These are phyloP conservation scores for Epirrhoe tristata DNA, from an alignment of 2,888 invertebrate species.

Conservation along the genomic window DNA sequence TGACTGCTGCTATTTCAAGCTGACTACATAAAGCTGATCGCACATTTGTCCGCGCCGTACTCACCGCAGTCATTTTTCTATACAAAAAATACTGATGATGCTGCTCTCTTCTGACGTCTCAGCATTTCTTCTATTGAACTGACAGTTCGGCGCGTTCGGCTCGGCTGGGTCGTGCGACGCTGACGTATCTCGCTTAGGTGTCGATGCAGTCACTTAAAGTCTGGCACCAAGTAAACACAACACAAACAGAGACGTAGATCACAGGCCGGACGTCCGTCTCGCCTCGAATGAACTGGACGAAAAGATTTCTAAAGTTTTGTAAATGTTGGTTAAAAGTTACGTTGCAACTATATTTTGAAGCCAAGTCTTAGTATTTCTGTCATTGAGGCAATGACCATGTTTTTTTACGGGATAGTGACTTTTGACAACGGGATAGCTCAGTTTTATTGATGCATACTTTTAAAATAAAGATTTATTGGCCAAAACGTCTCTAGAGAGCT, in stretches of 20 bases:
- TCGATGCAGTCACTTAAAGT: slow-evolving; percentile 29
- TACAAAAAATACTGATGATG: too few relatives aligned
- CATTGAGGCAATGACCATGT: not conserved
- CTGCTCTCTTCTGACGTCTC: too few relatives aligned
- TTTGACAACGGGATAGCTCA: not conserved
- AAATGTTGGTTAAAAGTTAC: slow-evolving; percentile 27
- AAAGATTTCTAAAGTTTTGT: slow-evolving; percentile 44
- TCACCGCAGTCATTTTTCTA: too few relatives aligned
- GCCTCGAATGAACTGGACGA: slow-evolving; percentile 45
- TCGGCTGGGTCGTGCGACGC: too few relatives aligned
- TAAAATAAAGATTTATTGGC: not conserved
- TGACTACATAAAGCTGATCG: not conserved
- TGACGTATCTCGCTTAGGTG: slow-evolving; percentile 12
- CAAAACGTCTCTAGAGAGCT: too few relatives aligned
- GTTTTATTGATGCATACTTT: not conserved
- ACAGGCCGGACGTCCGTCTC: slow-evolving; percentile 62
- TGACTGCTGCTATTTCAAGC: not conserved
- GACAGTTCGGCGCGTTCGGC: too few relatives aligned
- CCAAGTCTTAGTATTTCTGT: not conserved
- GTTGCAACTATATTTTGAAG: not conserved
- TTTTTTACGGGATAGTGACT: not conserved
- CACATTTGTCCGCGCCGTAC: too few relatives aligned
- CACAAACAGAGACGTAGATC: slow-evolving; percentile 65
- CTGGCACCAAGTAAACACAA: slow-evolving; percentile 45
- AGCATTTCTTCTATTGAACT: too few relatives aligned